Evolutionary conservation across 2,797 vertebrate species (phyloP).

Genomic region (Cirrhinus molitorella): DNA sequence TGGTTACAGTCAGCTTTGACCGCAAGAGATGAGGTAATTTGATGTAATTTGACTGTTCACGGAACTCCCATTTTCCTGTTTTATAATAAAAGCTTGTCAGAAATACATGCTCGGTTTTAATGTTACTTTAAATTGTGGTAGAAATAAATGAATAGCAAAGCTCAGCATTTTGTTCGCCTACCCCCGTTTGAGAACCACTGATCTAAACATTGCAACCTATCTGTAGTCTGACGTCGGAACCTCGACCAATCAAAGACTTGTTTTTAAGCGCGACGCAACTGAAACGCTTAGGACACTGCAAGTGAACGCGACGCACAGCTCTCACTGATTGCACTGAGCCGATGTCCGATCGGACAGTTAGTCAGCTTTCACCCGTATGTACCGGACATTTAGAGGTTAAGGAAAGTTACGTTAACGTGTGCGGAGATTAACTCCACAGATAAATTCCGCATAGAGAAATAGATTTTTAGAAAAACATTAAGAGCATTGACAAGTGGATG

Average conservation of each 20-base stretch:
- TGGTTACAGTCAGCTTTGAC: too few relatives aligned
- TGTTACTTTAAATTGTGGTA: too few relatives aligned
- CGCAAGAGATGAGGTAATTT: too few relatives aligned
- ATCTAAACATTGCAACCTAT: background rate
- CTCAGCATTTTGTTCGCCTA: too few relatives aligned
- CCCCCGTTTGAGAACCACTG: too few relatives aligned
- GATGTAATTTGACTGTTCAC: too few relatives aligned
- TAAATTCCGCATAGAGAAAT: background rate
- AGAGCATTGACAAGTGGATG: background rate
- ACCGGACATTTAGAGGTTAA: background rate
- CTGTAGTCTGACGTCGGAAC: background rate
- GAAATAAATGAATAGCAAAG: too few relatives aligned
- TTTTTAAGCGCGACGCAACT: slow-evolving; percentile 18
- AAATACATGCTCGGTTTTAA: too few relatives aligned
- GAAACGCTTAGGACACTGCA: background rate
- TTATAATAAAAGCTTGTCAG: too few relatives aligned
- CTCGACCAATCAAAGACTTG: background rate
- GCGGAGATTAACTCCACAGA: slow-evolving; percentile 6
- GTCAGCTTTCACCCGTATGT: background rate
- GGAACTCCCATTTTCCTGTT: too few relatives aligned
- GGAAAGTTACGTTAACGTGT: background rate
- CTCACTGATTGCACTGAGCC: slow-evolving; percentile 2
- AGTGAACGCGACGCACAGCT: slow-evolving; percentile 20
- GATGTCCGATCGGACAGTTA: background rate
- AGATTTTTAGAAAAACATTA: background rate